Evolutionary conservation across 2,797 vertebrate genomes (phyloP).

Genomic region (Toxotes lorentzi): DNA sequence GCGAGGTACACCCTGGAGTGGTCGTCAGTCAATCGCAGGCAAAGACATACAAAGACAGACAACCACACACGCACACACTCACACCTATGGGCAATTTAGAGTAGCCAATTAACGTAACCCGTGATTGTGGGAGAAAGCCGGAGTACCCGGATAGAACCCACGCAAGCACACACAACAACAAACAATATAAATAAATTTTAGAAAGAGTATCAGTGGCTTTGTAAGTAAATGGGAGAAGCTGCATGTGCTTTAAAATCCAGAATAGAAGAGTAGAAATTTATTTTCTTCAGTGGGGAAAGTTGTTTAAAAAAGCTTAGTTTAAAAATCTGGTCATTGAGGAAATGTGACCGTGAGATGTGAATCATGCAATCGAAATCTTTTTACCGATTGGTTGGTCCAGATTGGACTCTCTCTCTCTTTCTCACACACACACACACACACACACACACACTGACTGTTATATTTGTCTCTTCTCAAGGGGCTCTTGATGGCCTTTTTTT

Average conservation of each 20-base stretch:
- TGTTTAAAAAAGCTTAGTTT: neutral
- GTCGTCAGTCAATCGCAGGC: too few species aligned
- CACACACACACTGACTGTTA: neutral
- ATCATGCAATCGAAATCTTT: constrained; percentile 10
- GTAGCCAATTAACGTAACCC: too few species aligned
- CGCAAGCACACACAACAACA: too few species aligned
- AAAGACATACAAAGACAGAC: too few species aligned
- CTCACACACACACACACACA: constrained; percentile 1
- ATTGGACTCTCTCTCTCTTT: too few species aligned
- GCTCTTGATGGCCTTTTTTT: constrained; percentile 20
- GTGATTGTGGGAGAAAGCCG: too few species aligned
- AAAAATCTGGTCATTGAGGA: neutral
- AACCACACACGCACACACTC: too few species aligned
- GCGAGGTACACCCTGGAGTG: too few species aligned
- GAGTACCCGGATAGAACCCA: too few species aligned
- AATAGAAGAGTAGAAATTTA: neutral
- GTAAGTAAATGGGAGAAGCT: neutral
- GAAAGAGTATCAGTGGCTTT: neutral
- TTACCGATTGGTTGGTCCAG: neutral
- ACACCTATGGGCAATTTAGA: too few species aligned
- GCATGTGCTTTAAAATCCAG: neutral
- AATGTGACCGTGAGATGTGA: neutral
- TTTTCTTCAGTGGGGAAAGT: neutral
- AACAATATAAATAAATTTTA: neutral
- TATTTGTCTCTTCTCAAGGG: constrained; percentile 26